Evolutionary conservation across 2,797 vertebrate genomes (phyloP).

Genomic region (Scyliorhinus canicula): DNA sequence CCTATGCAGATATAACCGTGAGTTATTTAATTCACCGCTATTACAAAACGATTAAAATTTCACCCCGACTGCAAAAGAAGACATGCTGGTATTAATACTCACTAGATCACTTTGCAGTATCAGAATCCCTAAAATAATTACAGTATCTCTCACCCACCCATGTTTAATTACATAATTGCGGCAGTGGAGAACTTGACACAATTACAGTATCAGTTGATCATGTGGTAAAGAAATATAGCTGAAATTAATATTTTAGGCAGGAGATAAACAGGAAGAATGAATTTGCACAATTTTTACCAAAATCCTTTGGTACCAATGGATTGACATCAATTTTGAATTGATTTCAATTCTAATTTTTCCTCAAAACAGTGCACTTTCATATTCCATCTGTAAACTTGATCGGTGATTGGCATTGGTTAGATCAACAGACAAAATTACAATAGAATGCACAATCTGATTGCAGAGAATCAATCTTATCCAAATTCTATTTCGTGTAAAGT

Average conservation of each 20-base stretch:
- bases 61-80: not conserved
- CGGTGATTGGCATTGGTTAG: too few relatives aligned
- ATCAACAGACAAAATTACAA: not conserved
- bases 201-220: not conserved
- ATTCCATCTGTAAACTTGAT: not conserved
- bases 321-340: not conserved
- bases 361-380: not conserved
- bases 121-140: not conserved
- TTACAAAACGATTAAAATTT: not conserved
- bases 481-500: not conserved
- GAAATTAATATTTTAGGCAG: not conserved
- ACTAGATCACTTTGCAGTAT: not conserved
- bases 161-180: constrained; percentile 7
- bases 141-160: not conserved
- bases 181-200: not conserved
- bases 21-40: not conserved
- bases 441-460: not conserved
- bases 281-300: not conserved
- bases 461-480: not conserved
- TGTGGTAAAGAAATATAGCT: not conserved
- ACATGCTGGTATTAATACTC: not conserved
- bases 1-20: not conserved
- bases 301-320: not conserved
- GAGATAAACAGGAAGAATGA: not conserved
- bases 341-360: not conserved